phyloP scores from a whole-genome alignment of 1,140 invertebrate species.

The Mercenaria mercenaria region DNA sequence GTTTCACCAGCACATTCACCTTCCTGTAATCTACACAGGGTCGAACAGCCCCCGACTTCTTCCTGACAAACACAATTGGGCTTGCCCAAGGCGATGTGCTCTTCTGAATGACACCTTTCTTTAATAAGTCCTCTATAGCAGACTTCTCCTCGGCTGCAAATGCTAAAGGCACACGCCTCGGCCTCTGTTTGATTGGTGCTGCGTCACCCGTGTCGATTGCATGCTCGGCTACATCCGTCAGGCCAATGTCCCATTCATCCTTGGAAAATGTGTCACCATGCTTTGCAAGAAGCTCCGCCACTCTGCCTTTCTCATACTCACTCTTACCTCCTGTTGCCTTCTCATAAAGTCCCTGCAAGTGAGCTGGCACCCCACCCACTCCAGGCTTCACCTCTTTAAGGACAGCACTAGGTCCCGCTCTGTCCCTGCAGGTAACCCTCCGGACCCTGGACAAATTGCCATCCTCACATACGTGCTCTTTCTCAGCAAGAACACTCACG shows the following conservation, averaged over 20 bases:
- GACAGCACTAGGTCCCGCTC: too few relatives aligned
- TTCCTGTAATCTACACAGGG: not conserved
- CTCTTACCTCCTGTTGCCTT: not conserved
- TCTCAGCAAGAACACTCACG: too few relatives aligned
- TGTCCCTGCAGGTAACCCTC: too few relatives aligned
- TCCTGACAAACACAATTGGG: not conserved
- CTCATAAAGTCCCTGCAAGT: not conserved
- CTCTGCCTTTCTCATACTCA: not conserved
- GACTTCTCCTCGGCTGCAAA: not conserved
- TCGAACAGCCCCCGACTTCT: not conserved
- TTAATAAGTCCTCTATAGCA: not conserved
- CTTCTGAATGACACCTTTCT: conserved; percentile 26
- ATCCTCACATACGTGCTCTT: not conserved
- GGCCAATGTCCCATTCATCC: not conserved
- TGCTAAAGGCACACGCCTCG: not conserved
- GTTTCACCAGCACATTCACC: not conserved
- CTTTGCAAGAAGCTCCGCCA: not conserved
- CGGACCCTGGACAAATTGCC: too few relatives aligned
- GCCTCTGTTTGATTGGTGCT: not conserved
- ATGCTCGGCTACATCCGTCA: not conserved
- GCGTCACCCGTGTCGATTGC: not conserved
- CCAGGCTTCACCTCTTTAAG: too few relatives aligned
- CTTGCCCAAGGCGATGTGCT: conserved; percentile 6
- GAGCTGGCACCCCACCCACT: not conserved
- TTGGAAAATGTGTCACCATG: not conserved